phyloP scores from a whole-genome alignment of 1,140 invertebrate species.

The Hypothenemus hampei region DNA sequence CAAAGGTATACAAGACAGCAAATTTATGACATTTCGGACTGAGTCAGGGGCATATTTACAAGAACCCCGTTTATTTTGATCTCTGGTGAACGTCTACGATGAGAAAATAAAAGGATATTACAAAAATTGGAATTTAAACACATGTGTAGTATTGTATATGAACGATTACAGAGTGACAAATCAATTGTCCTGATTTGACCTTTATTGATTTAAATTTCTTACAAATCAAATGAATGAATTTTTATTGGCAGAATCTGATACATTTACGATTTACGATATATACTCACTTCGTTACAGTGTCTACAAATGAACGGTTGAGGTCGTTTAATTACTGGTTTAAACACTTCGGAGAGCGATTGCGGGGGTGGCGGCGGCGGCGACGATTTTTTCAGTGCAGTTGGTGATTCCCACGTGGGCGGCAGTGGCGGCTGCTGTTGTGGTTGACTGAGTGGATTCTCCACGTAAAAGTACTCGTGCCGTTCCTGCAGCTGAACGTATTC shows the following conservation, averaged over 20 bases:
- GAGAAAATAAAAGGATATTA: slow-evolving; percentile 28
- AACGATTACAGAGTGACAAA: too few species aligned
- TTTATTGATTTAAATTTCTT: too few species aligned
- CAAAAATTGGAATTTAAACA: too few species aligned
- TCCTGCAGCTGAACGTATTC: slow-evolving; percentile 77
- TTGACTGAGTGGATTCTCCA: slow-evolving; percentile 60
- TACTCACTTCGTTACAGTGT: slow-evolving; percentile 49
- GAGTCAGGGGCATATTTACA: slow-evolving; percentile 88
- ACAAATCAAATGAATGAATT: too few species aligned
- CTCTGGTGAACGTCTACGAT: slow-evolving; percentile 58
- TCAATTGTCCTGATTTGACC: too few species aligned
- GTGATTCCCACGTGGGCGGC: slow-evolving; percentile 51
- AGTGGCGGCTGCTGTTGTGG: slow-evolving; percentile 43
- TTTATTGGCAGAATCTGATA: too few species aligned
- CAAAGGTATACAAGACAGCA: slow-evolving; percentile 77
- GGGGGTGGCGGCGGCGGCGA: slow-evolving; percentile 36
- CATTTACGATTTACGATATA: too few species aligned
- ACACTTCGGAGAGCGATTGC: slow-evolving; percentile 25
- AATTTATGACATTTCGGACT: slow-evolving; percentile 73
- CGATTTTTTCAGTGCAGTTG: slow-evolving; percentile 56
- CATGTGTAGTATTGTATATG: too few species aligned
- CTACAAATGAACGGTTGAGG: slow-evolving; percentile 40
- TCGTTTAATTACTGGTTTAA: slow-evolving; percentile 18
- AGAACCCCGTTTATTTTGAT: slow-evolving; percentile 74
- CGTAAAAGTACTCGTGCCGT: slow-evolving; percentile 79